Evolutionary conservation across 2,888 invertebrate genomes (phyloP).

Genomic region (Arctia plantaginis): DNA sequence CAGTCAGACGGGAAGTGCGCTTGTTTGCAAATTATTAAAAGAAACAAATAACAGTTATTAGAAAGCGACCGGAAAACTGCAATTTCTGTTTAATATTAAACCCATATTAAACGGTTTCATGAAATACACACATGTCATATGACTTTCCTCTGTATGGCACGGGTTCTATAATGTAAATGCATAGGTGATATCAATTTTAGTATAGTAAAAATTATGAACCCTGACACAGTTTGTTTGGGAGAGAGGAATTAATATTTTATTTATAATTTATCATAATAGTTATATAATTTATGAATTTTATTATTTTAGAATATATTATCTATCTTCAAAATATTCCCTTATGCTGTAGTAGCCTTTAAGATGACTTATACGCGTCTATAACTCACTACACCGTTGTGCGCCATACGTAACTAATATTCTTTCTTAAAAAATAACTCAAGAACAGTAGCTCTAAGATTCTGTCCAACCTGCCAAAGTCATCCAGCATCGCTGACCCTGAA

Average conservation of each 20-base stretch:
- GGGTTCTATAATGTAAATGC: no score
- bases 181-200: no score
- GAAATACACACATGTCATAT: neutral
- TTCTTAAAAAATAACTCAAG: neutral
- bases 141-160: no score
- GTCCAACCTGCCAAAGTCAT: slow-evolving; percentile 54
- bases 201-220: no score
- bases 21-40: neutral
- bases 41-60: neutral
- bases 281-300: no score
- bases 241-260: no score
- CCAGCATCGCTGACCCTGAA: slow-evolving; percentile 58
- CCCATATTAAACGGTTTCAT: neutral
- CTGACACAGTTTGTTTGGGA: no score
- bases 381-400: neutral
- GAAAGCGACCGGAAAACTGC: neutral
- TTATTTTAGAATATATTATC: no score
- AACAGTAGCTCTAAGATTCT: slow-evolving; percentile 58
- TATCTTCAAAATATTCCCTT: no score
- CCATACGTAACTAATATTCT: neutral
- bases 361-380: no score
- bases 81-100: neutral
- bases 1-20: neutral
- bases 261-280: no score
- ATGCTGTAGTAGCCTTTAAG: no score